Evolutionary conservation across 1,140 invertebrate species (phyloP), one percentile per base, ranked within the genome.

Genomic region (Campoletis sonorensis): DNA sequence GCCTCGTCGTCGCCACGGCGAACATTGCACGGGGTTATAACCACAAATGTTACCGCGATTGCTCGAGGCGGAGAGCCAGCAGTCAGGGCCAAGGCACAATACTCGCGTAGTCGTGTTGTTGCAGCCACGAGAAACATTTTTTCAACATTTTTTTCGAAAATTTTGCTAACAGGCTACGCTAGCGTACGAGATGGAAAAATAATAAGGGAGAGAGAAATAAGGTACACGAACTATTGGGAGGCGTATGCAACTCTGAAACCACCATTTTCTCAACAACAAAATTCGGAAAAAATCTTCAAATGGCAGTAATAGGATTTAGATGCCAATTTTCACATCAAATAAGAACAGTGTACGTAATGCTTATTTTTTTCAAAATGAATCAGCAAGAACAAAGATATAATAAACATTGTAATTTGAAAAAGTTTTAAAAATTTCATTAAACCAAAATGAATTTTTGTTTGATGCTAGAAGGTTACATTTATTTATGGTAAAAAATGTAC

Each of bases 11-110:
- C 21, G 49, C 26, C 16, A 23, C 26, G 18, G 40, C 23, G 72
- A 45, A 54, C 72, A 75, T 75, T 49, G 72, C 8, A 26, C 68
- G 5, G 27, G 13, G 27, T n/a, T 18, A 23, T 67, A 45, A 75
- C 72, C 72, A 75, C 45, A 75, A 75, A 75, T 75, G 72, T 75
- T 54, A 33, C 72, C 21, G 23, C 72, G 67, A 30, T 70, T 33
- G 30, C 23, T 64, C 67, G 67, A 30, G 45, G 23, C 45, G 4
- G 11, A 21, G 45, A 51, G 40, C 45, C 45, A 49, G 30, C 45
- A 54, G 72, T 75, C 72, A 30, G 49, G 54, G 45, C 72, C 26
- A 30, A 54, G 18, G 67, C 16, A 58, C 15, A 23, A 64, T 1
- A n/a, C 67, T 70, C 26, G 61, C 21, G n/a, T 40, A 78, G 23